Conservation (phyloP, 1,140 invertebrate genomes). For the Megalopta genalis region DNA sequence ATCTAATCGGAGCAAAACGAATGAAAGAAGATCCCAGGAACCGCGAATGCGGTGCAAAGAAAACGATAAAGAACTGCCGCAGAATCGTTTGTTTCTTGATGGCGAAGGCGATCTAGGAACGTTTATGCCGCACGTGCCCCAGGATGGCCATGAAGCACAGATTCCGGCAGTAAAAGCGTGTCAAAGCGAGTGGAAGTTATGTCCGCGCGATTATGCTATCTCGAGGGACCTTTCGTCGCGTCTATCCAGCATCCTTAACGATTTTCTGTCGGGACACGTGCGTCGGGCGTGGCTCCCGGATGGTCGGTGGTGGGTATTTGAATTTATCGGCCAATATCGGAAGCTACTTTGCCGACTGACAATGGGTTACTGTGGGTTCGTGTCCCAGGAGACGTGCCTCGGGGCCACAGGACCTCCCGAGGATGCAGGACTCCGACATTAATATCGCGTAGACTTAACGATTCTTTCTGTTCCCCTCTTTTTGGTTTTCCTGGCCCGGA, state of each 20-base stretch:
- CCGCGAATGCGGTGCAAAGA: no score
- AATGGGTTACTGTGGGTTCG: constrained; percentile 63
- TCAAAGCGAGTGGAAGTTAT: not conserved
- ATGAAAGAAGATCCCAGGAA: not conserved
- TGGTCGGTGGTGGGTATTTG: constrained; percentile 60
- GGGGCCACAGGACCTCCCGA: not conserved
- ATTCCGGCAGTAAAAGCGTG: not conserved
- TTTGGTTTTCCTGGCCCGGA: not conserved
- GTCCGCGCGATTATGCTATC: constrained; percentile 33
- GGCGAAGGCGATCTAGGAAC: not conserved
- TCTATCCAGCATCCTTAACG: constrained; percentile 64
- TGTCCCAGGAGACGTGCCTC: constrained; percentile 17
- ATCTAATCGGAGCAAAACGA: not conserved
- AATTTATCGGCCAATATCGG: constrained; percentile 70
- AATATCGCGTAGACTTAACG: constrained; percentile 26
- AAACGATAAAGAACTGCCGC: no score
- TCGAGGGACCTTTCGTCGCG: constrained; percentile 40
- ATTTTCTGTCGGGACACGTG: constrained; percentile 70
- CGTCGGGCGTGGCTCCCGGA: constrained; percentile 58
- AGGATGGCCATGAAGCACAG: not conserved
- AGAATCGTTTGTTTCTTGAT: not conserved
- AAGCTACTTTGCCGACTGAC: constrained; percentile 67
- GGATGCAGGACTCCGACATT: constrained; percentile 14
- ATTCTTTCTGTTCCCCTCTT: not conserved
- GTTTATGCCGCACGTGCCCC: not conserved